Conservation (phyloP, 2,797 vertebrate species). For the Lacerta bilineata region DNA sequence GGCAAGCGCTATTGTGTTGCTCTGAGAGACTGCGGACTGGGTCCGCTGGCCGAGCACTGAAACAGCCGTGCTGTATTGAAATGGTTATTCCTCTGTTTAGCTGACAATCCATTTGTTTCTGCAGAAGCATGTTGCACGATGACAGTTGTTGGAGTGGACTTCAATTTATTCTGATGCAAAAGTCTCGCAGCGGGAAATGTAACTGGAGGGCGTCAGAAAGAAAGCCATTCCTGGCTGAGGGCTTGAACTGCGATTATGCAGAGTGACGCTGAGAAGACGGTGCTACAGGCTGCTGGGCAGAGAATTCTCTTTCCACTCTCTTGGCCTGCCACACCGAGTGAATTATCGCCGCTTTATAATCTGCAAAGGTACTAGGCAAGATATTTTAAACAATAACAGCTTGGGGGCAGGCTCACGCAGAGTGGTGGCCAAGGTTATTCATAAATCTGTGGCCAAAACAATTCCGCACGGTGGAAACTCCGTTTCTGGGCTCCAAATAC, state of each 20-base stretch:
- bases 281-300: slow-evolving; percentile 50
- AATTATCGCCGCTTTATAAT: slow-evolving; percentile 43
- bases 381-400: slow-evolving; percentile 53
- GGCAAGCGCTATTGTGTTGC: background rate
- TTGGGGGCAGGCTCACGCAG: slow-evolving; percentile 53
- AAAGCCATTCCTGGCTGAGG: slow-evolving; percentile 66
- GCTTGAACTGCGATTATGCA: slow-evolving; percentile 63
- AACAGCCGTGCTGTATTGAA: slow-evolving; percentile 57
- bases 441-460: slow-evolving; percentile 39
- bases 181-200: slow-evolving; percentile 59
- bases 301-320: slow-evolving; percentile 50
- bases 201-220: slow-evolving; percentile 73
- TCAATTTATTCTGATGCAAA: slow-evolving; percentile 71
- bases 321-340: slow-evolving; percentile 59
- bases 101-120: slow-evolving; percentile 52
- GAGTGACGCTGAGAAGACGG: slow-evolving; percentile 56
- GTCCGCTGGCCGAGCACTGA: slow-evolving; percentile 58
- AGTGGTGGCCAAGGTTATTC: slow-evolving; percentile 13
- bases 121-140: slow-evolving; percentile 50
- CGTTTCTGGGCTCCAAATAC: background rate
- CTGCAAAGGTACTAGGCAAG: slow-evolving; percentile 41
- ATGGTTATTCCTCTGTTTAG: slow-evolving; percentile 49
- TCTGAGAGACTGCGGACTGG: slow-evolving; percentile 45
- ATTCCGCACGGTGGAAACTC: background rate
- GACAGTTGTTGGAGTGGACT: slow-evolving; percentile 52